A percentile compares a stretch with the other conserved stretches of the same genome.
Conservation (phyloP, 2,797 vertebrate species). For the Pangasius macronema region DNA sequence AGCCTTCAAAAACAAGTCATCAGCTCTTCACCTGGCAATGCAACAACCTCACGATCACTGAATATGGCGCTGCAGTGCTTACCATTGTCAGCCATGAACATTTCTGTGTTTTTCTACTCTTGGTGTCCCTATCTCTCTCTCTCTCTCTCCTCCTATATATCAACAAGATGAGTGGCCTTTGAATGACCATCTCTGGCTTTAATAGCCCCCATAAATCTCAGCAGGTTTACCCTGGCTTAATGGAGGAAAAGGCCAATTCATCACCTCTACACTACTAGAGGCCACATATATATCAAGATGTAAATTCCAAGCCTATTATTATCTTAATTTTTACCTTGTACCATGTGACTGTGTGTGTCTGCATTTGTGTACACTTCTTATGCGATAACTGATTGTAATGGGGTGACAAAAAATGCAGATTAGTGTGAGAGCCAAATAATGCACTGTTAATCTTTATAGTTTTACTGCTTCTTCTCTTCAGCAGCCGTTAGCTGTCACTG, state of each 20-base stretch:
- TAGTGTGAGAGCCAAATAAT: slow-evolving; percentile 59
- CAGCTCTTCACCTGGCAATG: slow-evolving; percentile 37
- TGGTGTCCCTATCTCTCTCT: slow-evolving; percentile 56
- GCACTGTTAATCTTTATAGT: slow-evolving; percentile 61
- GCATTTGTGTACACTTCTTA: slow-evolving; percentile 15
- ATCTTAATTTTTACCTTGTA: slow-evolving; percentile 41
- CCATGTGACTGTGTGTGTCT: slow-evolving; percentile 15
- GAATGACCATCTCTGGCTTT: slow-evolving; percentile 72
- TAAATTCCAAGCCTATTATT: slow-evolving; percentile 69
- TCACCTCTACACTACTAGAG: slow-evolving; percentile 61
- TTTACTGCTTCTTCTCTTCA: slow-evolving; percentile 55
- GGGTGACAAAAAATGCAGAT: slow-evolving; percentile 40
- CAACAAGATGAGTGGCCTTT: slow-evolving; percentile 74
- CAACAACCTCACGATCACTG: slow-evolving; percentile 25
- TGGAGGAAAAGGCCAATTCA: slow-evolving; percentile 65
- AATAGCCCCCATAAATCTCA: slow-evolving; percentile 77
- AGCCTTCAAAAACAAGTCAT: slow-evolving; percentile 51
- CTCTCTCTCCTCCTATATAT: slow-evolving; percentile 62
- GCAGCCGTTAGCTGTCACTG: slow-evolving; percentile 30
- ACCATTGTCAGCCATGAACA: slow-evolving; percentile 25
- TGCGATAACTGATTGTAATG: slow-evolving; percentile 40
- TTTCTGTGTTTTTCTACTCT: slow-evolving; percentile 48
- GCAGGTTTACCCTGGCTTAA: slow-evolving; percentile 57
- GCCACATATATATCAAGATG: slow-evolving; percentile 72
- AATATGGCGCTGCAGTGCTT: background rate